A percentile compares a stretch with the other conserved stretches of the same genome.
phyloP scores from a whole-genome alignment of 2,113 vertebrate species.

The Gobiocypris rarus region DNA sequence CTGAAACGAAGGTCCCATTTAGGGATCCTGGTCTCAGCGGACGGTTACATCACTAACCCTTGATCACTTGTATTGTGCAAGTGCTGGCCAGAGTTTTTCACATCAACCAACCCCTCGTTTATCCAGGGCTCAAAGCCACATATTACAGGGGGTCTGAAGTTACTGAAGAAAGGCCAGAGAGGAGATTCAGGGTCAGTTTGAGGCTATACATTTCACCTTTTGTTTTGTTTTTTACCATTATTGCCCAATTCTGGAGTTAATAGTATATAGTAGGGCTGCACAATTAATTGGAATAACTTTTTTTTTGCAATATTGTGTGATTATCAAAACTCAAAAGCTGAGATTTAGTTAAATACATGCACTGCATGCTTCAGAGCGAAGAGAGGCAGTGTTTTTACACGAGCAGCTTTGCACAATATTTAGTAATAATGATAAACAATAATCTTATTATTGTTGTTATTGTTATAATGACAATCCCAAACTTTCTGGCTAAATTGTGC shows the following conservation, averaged over 20 bases:
- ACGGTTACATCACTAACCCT: slow-evolving; percentile 50
- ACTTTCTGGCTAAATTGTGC: background rate
- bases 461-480: background rate
- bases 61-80: slow-evolving; percentile 55
- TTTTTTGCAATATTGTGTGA: no score
- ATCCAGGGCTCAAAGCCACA: slow-evolving; percentile 57
- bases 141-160: slow-evolving; percentile 51
- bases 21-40: slow-evolving; percentile 24
- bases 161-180: slow-evolving; percentile 50
- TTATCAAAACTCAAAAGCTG: background rate
- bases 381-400: no score
- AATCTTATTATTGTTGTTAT: no score
- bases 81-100: slow-evolving; percentile 55
- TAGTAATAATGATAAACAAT: no score
- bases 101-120: slow-evolving; percentile 56
- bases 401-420: no score
- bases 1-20: background rate
- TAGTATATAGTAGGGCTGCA: background rate
- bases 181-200: slow-evolving; percentile 8
- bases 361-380: background rate
- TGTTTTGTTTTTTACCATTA: no score
- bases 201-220: background rate
- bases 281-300: no score
- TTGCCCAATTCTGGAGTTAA: background rate
- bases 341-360: background rate